These are phyloP conservation scores for Strigamia transsilvanica DNA, from an alignment of 2,888 invertebrate species.

Conservation along the genomic window DNA sequence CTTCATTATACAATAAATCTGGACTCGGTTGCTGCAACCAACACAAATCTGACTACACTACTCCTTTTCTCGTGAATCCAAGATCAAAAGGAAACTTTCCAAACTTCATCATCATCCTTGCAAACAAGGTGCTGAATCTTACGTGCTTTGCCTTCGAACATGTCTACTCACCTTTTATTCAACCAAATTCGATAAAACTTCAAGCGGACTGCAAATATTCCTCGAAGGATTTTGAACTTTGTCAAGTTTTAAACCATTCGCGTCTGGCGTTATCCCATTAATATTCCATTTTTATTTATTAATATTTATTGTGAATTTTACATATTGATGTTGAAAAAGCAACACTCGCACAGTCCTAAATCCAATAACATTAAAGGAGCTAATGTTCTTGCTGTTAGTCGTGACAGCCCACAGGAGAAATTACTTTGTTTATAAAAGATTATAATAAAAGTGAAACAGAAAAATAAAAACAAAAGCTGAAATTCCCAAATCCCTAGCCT, in stretches of 20 bases:
- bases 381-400: not conserved
- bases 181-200: constrained; percentile 11
- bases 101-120: constrained; percentile 40
- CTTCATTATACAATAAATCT: constrained; percentile 40
- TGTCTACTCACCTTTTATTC: constrained; percentile 15
- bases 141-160: constrained; percentile 28
- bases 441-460: not conserved
- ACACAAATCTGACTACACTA: constrained; percentile 34
- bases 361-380: too few relatives aligned
- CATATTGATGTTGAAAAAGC: not conserved
- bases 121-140: constrained; percentile 19
- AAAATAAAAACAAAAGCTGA: not conserved
- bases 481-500: constrained; percentile 3
- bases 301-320: too few relatives aligned
- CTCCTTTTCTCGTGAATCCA: not conserved
- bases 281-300: too few relatives aligned
- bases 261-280: too few relatives aligned
- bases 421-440: not conserved
- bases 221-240: not conserved
- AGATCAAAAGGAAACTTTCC: constrained; percentile 37
- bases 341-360: too few relatives aligned
- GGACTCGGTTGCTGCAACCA: constrained; percentile 19
- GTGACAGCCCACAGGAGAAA: constrained; percentile 27
- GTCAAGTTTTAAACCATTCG: not conserved
- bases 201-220: constrained; percentile 13